Conservation (phyloP, 2,113 vertebrate genomes). For the Passerina amoena region DNA sequence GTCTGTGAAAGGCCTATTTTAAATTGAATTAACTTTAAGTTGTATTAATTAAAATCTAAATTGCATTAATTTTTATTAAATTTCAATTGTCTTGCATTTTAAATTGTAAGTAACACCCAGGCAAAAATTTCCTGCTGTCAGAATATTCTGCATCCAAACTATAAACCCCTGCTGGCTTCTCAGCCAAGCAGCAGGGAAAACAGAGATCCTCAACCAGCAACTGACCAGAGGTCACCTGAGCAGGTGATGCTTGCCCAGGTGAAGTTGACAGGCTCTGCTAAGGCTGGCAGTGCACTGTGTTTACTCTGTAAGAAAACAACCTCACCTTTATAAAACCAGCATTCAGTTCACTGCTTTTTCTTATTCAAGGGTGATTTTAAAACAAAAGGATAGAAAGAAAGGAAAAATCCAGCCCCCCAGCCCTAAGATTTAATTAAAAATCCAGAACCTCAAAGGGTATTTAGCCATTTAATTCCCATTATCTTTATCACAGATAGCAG, state of each 20-base stretch:
- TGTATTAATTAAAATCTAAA: neutral
- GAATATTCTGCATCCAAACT: neutral
- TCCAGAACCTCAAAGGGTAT: neutral
- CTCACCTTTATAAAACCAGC: neutral
- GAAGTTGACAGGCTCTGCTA: neutral
- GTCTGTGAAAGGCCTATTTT: constrained; percentile 46
- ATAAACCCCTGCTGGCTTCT: neutral
- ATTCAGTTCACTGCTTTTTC: neutral
- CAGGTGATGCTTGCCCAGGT: neutral
- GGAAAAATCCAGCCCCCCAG: neutral
- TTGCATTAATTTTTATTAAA: neutral
- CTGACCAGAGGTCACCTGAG: neutral
- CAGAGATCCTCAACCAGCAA: neutral
- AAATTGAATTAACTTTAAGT: neutral
- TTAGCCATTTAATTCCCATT: neutral
- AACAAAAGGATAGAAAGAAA: neutral
- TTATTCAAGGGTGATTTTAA: neutral
- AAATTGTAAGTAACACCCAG: neutral
- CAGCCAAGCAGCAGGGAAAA: neutral
- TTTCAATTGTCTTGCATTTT: neutral
- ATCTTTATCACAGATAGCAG: neutral
- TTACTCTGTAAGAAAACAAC: neutral
- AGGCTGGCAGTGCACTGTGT: neutral
- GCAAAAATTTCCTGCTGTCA: neutral
- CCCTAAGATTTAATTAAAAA: constrained; percentile 1